phyloP scores from a whole-genome alignment of 1,140 invertebrate genomes.

The Lutraria rhynchaena region DNA sequence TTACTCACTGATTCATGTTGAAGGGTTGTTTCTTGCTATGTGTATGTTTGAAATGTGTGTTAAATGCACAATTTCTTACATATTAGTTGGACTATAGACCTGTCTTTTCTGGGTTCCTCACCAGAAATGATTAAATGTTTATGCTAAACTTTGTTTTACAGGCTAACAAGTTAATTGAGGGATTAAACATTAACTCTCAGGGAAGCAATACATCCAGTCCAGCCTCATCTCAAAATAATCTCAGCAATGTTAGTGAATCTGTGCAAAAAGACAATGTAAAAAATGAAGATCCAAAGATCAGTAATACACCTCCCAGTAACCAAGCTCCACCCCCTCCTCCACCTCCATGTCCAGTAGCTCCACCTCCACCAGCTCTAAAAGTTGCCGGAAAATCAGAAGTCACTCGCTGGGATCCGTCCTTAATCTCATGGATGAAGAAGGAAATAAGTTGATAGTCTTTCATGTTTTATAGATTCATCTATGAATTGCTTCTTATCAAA shows the following conservation, averaged over 20 bases:
- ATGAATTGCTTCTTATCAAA: too few species aligned
- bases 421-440: conserved; percentile 41
- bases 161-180: conserved; percentile 23
- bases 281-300: not conserved
- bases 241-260: not conserved
- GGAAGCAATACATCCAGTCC: not conserved
- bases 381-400: not conserved
- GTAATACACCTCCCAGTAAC: not conserved
- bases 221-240: conserved; percentile 9
- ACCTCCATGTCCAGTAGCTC: conserved; percentile 51
- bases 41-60: too few species aligned
- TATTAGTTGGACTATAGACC: too few species aligned
- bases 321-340: conserved; percentile 46
- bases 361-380: not conserved
- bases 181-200: not conserved
- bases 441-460: conserved; percentile 19
- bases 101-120: too few species aligned
- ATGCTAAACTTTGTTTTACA: conserved; percentile 6
- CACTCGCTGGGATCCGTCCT: conserved; percentile 8
- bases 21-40: too few species aligned
- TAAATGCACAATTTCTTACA: too few species aligned
- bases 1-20: too few species aligned
- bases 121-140: too few species aligned
- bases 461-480: too few species aligned
- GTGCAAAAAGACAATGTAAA: not conserved